Evolutionary conservation across 2,113 vertebrate genomes (phyloP), one percentile per base, ranked within the genome.

Genomic region (Plectropomus leopardus): DNA sequence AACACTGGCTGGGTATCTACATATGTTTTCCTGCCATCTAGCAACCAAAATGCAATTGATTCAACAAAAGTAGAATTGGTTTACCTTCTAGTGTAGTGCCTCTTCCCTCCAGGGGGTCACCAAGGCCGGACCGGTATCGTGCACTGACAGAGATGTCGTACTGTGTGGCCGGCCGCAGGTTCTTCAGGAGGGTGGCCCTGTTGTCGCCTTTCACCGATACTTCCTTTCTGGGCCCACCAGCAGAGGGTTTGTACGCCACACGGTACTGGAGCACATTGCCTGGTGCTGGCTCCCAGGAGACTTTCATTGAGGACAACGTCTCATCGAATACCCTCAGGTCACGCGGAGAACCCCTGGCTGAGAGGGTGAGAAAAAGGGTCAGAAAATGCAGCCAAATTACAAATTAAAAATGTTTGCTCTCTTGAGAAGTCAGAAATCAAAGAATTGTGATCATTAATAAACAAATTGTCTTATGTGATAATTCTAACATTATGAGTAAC

Each of bases 41-140:
- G 40, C 30, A 34, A 21, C 30, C 30, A 59, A 40, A 61, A 24
- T 44, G 15, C 15, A 5, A 26, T 10, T 1, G 2, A 17, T 65
- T 3, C 1, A 24, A 24, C n/a, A 53, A 44, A 44, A 44, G 1
- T 44, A 4, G 3, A 30, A 21, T 63, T 91, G 15, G 6, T 1
- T 36, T 95, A 97, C 97, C 96, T 94, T 97, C 96, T 32, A 96
- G 93, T 0, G 97, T 97, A 77, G 94, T 91, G 80, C 96, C 97
- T 72, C 92, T 93, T 70, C 96, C 96, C 60, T 93, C 86, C 76
- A 97, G 95, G 15, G 95, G 88, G 0, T 96, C 95, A 11, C 96
- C 96, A 26, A 93, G 92, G 48, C 96, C 97, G 21, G 96, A 96
- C 0, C 94, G 86, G 45, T 97, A 97, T 45, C 94, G 86, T 15